Evolutionary conservation across 2,797 vertebrate species (phyloP).

Genomic region (Pipistrellus kuhlii): DNA sequence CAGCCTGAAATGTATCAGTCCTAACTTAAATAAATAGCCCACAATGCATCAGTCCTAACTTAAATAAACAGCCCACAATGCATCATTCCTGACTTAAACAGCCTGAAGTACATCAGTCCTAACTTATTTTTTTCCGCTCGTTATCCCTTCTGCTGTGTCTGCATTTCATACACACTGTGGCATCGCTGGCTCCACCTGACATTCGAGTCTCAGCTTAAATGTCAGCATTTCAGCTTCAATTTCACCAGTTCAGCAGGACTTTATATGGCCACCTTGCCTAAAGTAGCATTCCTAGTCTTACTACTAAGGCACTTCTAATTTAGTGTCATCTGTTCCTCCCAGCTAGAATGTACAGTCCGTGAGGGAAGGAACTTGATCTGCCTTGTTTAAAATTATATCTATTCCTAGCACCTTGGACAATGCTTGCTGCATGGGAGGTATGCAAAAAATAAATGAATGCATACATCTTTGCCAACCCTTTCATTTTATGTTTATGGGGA

Average conservation of each 20-base stretch:
- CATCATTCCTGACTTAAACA: too few species aligned
- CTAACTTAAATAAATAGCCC: too few species aligned
- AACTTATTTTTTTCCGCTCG: too few species aligned
- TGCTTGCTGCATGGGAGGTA: neutral
- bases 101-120: too few species aligned
- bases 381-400: neutral
- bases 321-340: neutral
- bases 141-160: neutral
- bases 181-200: neutral
- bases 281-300: neutral
- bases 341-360: neutral
- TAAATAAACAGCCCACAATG: too few species aligned
- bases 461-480: neutral
- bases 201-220: slow-evolving; percentile 47
- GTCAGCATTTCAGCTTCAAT: slow-evolving; percentile 57
- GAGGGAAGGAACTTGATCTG: neutral
- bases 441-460: neutral
- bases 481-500: neutral
- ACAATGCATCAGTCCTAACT: too few species aligned
- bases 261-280: neutral
- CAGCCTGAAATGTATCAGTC: too few species aligned
- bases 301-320: neutral
- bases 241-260: slow-evolving; percentile 57
- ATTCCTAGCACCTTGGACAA: neutral
- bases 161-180: neutral